Base-by-base conservation (phyloP, 2,113 vertebrate species). In the Pagrus major region DNA sequence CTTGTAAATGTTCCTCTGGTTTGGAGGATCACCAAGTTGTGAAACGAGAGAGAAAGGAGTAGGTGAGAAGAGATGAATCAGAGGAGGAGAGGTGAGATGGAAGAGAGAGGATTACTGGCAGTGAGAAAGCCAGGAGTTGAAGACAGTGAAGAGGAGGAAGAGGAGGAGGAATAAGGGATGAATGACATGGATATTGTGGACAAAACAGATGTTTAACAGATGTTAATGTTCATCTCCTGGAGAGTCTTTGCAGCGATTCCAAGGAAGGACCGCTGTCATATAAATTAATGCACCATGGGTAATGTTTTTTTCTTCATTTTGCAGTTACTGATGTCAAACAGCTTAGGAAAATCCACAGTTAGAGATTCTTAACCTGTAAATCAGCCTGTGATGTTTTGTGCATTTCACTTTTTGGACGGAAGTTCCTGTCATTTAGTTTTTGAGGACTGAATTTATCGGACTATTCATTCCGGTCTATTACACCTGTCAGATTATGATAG, bases 181-280 rank as follows among this genome's bases (percentile, higher is more conserved):
- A 71, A 63, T 58, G 59, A 69, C 31, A 73, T 59, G 37, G 31
- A 74, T 51, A 77, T 25, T 23, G 60, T 64, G 52, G 42, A 67
- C 44, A 80, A 83, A 83, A 59, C 87, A 86, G 80, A 77, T 86
- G 69, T 67, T 16, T 35, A 64, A 52, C 65, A 74, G 67, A 68
- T 73, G 78, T 51, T 71, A n/a, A 41, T 44, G 42, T 41, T 61
- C 37, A 39, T 16, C 44, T 70, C 37, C 51, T 27, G 58, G 31
- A 46, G 52, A 56, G 20, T 1, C 25, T 55, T 60, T 65, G 35
- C 47, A 18, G 51, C 37, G 20, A 33, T 51, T 71, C 66, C 71
- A 41, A 47, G 33, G 47, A 71, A 56, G 29, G 42, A 70, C 25
- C 35, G 58, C 71, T 80, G 76, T 49, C 21, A 23, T 54, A 55